Evolutionary conservation across 64 coral and sea anemone genomes (phyloP), one percentile per base, ranked within the genome.

Genomic region (Montipora sp.): DNA sequence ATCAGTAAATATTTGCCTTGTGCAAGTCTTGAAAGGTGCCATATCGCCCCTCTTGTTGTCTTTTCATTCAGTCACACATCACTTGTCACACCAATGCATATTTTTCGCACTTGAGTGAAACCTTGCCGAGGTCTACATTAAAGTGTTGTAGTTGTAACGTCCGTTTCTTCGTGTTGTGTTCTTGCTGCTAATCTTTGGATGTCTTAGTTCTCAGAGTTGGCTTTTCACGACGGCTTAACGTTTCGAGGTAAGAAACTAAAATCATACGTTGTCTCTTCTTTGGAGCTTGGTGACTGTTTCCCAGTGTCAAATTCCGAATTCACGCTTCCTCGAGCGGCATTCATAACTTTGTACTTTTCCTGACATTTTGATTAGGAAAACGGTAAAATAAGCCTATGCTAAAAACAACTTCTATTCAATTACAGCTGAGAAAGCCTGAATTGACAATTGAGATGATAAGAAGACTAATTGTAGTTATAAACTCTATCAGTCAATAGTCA

Each of bases 11-110:
- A 51, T 71, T 23, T 50, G 65, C 8, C 3, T 50, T 85, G 10
- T 72, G 49, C 65, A 50, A 71, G 80, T 85, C 45, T 63, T 63
- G 60, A 46, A 72, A 21, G 9, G 43, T 21, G 7, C 16, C 46
- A 48, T 69, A 48, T 49, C 59, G 81, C 19, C 44, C 57, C 8
- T 45, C 16, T 22, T 59, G n/a, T 85, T 85, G 63, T 85, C 47
- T 83, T 47, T 18, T 50, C 22, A 63, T 71, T 59, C 8, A 71
- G 68, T 85, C 65, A 85, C 65, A 63, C 63, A 18, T 71, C 16
- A 67, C 14, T 72, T 51, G 58, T 19, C 60, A 65, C 22, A 12
- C 66, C 61, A 15, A 47, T n/a, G 43, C 18, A 45, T 46, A 85
- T 85, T 49, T 59, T 67, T 50, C 71, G 20, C 61, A 47, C 44